Percentiles rank a stretch among this genome's conserved stretches.
These are phyloP conservation scores for Dasypogon diadema DNA, from an alignment of 2,888 invertebrate species.

Conservation along the genomic window DNA sequence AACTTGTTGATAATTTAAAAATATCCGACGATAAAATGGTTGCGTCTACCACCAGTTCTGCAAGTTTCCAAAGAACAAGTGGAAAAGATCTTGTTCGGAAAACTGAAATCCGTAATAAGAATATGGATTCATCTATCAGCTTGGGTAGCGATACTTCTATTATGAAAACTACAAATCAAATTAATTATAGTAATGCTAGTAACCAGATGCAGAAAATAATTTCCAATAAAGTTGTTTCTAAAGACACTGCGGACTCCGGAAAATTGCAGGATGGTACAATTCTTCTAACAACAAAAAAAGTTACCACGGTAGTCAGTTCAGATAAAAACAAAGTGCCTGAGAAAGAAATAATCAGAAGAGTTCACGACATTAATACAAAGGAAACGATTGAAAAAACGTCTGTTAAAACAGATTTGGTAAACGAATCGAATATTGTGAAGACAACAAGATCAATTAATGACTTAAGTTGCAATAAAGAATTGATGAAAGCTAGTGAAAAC, in stretches of 20 bases:
- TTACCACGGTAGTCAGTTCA: slow-evolving; percentile 67
- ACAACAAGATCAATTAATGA: not conserved
- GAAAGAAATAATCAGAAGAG: slow-evolving; percentile 64
- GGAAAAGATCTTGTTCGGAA: slow-evolving; percentile 68
- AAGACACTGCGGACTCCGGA: slow-evolving; percentile 66
- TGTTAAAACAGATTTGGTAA: slow-evolving; percentile 64
- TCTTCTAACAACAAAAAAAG: slow-evolving; percentile 70
- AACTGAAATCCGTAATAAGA: slow-evolving; percentile 70
- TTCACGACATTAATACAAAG: slow-evolving; percentile 64
- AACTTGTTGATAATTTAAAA: slow-evolving; percentile 70
- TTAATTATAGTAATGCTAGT: slow-evolving; percentile 71
- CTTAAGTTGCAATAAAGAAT: not conserved
- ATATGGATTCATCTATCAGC: slow-evolving; percentile 77
- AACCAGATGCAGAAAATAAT: slow-evolving; percentile 65
- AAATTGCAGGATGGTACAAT: slow-evolving; percentile 71
- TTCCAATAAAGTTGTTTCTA: slow-evolving; percentile 61
- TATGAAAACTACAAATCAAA: slow-evolving; percentile 73
- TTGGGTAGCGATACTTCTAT: slow-evolving; percentile 72
- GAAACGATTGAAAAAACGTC: slow-evolving; percentile 65
- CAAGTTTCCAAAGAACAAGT: slow-evolving; percentile 71
- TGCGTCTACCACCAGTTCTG: slow-evolving; percentile 71
- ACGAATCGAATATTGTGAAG: slow-evolving; percentile 53
- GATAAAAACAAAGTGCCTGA: slow-evolving; percentile 65
- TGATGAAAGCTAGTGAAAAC: not conserved
- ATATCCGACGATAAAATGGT: slow-evolving; percentile 71